phyloP scores from a whole-genome alignment of 2,797 vertebrate species.

The Myripristis jacobus region DNA sequence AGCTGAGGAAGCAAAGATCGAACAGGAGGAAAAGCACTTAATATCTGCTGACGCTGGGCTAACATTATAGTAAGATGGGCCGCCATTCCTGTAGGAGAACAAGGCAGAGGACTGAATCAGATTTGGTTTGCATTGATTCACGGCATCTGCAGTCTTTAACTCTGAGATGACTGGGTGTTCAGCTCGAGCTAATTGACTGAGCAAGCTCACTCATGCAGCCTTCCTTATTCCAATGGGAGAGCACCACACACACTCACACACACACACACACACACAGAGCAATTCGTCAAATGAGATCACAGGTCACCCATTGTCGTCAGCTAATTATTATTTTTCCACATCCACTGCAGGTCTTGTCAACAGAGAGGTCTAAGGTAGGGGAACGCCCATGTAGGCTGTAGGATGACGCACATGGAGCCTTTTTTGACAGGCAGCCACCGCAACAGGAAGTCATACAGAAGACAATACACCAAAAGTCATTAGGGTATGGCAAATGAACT shows the following conservation, averaged over 20 bases:
- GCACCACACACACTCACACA: conserved; percentile 13
- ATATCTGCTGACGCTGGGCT: not conserved
- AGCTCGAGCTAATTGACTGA: conserved; percentile 7
- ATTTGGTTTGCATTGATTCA: conserved; percentile 26
- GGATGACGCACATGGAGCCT: conserved; percentile 60
- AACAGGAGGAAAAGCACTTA: not conserved
- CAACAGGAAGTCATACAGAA: conserved; percentile 18
- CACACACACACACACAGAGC: conserved; percentile 17
- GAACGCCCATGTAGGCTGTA: conserved; percentile 16
- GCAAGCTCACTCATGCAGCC: conserved; percentile 20
- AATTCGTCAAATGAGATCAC: conserved; percentile 61
- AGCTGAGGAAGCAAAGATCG: conserved; percentile 6
- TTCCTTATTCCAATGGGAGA: conserved; percentile 20
- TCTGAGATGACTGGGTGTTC: conserved; percentile 8
- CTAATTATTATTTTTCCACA: conserved; percentile 66
- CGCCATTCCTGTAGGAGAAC: conserved; percentile 6
- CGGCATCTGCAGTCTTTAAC: conserved; percentile 10
- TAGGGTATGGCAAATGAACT: conserved; percentile 31
- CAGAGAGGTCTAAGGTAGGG: not conserved
- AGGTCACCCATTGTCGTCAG: conserved; percentile 46
- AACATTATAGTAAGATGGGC: conserved; percentile 10
- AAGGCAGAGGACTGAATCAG: conserved; percentile 21
- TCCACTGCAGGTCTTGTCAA: not conserved
- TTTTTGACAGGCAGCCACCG: conserved; percentile 12
- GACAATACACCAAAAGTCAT: conserved; percentile 42